Evolutionary conservation across 1,140 invertebrate species (phyloP), one percentile per base, ranked within the genome.

Genomic region (Solenopsis invicta): DNA sequence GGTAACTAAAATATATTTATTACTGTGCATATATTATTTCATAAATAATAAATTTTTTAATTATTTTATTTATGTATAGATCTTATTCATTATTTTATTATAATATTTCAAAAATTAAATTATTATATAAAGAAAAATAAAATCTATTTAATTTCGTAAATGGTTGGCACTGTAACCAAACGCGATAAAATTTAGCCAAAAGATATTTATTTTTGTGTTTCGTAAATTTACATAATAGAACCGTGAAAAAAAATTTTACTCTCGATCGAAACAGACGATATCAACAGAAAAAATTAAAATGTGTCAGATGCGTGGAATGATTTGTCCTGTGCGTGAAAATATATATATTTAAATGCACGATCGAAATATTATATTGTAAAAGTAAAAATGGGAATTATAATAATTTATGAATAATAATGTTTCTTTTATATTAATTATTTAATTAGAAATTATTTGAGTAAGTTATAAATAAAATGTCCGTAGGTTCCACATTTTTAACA

Each of bases 181-280:
- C 3, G 41, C 8, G 29, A 41, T 41, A 41, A 41, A 41, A 41
- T 45, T 13, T 61, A 77, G 41, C 24, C 12, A 10, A 34, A 12
- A 29, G 21, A 41, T 5, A 56, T 10, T 59, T 77, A 48, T 77
- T 77, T 77, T 4, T 50, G 12, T 18, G 34, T 75, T 59, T 45
- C 56, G n/a, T 62, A 77, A 62, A 77, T 77, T 2, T 29, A 29
- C 29, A 29, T 29, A 29, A 29, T 18, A 62, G 1, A 16, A 18
- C 18, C 21, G 34, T 5, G 5, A 34, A 9, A 29, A 29, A 29
- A 29, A 29, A n/a, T 34, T 34, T 62, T 62, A 64, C 16, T 34
- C 37, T 59, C 24, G 4, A 41, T 6, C 41, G 3, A 62, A 77
- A 48, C 24, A 37, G 10, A n/a, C 16, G 29, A 29, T n/a, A 29